Conservation (phyloP, 2,797 vertebrate genomes). For the Chromobotia macracanthus region DNA sequence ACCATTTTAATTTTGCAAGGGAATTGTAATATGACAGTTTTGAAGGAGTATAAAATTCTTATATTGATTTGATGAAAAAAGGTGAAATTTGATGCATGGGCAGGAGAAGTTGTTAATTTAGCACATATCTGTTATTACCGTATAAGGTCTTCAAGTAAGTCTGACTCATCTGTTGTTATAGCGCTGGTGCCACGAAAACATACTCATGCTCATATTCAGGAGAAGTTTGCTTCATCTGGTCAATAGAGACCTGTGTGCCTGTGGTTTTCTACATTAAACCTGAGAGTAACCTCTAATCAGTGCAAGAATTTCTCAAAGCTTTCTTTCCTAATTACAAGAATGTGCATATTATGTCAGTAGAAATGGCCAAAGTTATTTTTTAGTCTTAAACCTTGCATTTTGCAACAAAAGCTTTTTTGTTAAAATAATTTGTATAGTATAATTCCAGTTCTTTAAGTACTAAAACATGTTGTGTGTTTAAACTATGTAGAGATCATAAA, state of each 20-base stretch:
- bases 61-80: constrained; percentile 1
- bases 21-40: neutral
- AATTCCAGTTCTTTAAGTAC: neutral
- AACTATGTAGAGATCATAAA: neutral
- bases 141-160: neutral
- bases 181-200: constrained; percentile 1
- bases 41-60: neutral
- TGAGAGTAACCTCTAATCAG: neutral
- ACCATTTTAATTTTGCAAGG: constrained; percentile 11
- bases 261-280: neutral
- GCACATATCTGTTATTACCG: constrained; percentile 7
- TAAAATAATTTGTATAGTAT: neutral
- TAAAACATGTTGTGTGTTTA: neutral
- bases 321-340: constrained; percentile 7
- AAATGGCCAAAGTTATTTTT: neutral
- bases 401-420: too few species aligned
- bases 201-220: constrained; percentile 2
- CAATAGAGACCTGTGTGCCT: neutral
- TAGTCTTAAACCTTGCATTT: too few species aligned
- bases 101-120: constrained; percentile 1
- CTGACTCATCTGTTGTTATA: constrained; percentile 22
- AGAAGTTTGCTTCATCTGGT: constrained; percentile 23
- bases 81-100: neutral
- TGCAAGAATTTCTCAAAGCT: neutral
- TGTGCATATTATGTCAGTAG: neutral